These are phyloP conservation scores for Aleadryas rufinucha DNA, from an alignment of 2,113 vertebrate genomes.

Conservation along the genomic window DNA sequence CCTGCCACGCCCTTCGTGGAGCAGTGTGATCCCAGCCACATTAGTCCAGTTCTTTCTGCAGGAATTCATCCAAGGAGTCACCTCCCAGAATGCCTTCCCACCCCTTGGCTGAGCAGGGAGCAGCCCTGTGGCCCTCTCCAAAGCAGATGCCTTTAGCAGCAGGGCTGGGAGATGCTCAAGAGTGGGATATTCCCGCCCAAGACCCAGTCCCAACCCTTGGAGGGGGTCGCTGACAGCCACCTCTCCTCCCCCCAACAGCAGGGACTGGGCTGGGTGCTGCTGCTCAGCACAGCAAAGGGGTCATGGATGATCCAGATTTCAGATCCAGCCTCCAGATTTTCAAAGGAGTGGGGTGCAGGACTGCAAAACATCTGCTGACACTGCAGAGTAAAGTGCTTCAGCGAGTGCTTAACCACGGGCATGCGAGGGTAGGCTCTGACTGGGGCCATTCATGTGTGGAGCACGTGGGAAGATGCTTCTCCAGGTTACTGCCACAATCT, in stretches of 20 bases:
- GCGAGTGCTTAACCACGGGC: accelerated
- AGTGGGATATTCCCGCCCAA: background rate
- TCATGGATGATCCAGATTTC: background rate
- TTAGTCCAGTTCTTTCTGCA: background rate
- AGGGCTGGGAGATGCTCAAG: background rate
- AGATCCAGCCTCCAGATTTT: background rate
- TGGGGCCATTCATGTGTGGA: background rate
- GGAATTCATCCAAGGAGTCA: background rate
- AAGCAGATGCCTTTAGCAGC: accelerated
- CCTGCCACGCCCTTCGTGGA: background rate
- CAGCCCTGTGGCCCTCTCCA: background rate
- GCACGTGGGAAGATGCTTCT: background rate
- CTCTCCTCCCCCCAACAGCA: too few relatives aligned
- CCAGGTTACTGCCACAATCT: background rate
- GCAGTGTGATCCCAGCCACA: background rate
- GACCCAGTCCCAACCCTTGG: too few relatives aligned
- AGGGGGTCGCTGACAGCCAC: background rate
- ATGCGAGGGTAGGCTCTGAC: accelerated
- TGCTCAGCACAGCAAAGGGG: background rate
- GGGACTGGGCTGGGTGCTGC: accelerated
- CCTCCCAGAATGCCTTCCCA: background rate
- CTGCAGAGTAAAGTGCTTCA: background rate
- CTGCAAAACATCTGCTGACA: background rate
- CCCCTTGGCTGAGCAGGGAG: background rate
- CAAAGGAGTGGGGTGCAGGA: background rate